phyloP scores from a whole-genome alignment of 1,140 invertebrate species.

The Penaeus vannamei region DNA sequence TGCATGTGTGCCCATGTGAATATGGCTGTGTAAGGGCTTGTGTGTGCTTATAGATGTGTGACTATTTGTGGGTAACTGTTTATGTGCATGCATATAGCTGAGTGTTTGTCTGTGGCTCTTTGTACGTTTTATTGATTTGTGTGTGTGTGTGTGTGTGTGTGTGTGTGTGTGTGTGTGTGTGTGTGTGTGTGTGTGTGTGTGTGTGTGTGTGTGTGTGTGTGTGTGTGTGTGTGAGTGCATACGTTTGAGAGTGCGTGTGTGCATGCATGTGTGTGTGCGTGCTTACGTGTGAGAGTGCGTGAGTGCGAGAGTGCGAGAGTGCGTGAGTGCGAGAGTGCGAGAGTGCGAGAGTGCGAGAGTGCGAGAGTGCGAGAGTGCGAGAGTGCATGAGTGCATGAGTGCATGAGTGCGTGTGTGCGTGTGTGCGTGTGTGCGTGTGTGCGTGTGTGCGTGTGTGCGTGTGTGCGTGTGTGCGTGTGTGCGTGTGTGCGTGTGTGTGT shows the following conservation, averaged over 20 bases:
- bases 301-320: not conserved
- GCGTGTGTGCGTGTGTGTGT: no score
- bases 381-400: not conserved
- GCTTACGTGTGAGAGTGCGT: not conserved
- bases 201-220: no score
- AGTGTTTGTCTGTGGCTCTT: not conserved
- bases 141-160: no score
- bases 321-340: no score
- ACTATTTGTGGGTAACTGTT: no score
- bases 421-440: constrained; percentile 1
- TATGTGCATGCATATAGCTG: constrained; percentile 1
- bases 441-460: not conserved
- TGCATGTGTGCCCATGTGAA: not conserved
- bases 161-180: no score
- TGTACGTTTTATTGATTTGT: no score
- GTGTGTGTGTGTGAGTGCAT: no score
- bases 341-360: no score
- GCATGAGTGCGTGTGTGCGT: not conserved
- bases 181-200: no score
- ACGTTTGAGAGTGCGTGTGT: not conserved
- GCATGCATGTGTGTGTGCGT: not conserved
- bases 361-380: not conserved
- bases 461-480: no score
- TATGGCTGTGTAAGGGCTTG: constrained; percentile 9
- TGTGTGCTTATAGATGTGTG: not conserved